A percentile compares a stretch with the other conserved stretches of the same genome.
These are phyloP conservation scores for Megalops atlanticus DNA, from an alignment of 2,113 vertebrate genomes.

Conservation along the genomic window DNA sequence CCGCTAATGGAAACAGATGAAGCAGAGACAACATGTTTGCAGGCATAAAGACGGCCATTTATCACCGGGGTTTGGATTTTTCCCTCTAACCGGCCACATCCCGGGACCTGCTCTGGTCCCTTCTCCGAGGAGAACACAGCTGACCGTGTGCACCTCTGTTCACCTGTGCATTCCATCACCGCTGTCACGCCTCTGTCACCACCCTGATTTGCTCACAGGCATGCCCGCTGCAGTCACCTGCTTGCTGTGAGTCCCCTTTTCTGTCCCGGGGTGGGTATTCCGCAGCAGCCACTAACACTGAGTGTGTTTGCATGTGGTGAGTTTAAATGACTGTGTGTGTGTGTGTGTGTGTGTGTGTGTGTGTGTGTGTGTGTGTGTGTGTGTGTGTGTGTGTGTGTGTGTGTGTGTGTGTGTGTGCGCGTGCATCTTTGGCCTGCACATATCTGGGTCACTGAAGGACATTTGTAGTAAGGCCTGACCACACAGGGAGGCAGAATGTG, in stretches of 20 bases:
- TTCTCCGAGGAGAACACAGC: neutral
- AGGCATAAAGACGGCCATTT: conserved; percentile 79
- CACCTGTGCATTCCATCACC: neutral
- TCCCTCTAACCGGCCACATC: conserved; percentile 1
- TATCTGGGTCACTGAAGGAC: conserved; percentile 18
- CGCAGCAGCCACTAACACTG: no score
- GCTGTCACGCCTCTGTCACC: neutral
- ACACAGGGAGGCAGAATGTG: no score
- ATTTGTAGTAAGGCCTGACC: conserved; percentile 61
- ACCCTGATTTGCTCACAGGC: no score
- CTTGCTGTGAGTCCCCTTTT: no score
- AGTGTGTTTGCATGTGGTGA: no score
- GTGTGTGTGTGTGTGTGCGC: neutral
- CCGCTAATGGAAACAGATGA: conserved; percentile 83
- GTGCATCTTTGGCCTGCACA: neutral
- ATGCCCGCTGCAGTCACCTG: no score
- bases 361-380: conserved; percentile 14
- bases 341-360: conserved; percentile 23
- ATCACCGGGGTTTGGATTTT: conserved; percentile 57
- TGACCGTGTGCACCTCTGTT: neutral
- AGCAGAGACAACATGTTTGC: conserved; percentile 82
- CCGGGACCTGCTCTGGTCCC: neutral
- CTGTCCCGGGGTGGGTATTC: no score
- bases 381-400: conserved; percentile 16
- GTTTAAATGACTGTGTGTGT: neutral